A percentile compares a stretch with the other conserved stretches of the same genome.
Conservation (phyloP, 2,113 vertebrate species). For the Corythornis madagascariensis region DNA sequence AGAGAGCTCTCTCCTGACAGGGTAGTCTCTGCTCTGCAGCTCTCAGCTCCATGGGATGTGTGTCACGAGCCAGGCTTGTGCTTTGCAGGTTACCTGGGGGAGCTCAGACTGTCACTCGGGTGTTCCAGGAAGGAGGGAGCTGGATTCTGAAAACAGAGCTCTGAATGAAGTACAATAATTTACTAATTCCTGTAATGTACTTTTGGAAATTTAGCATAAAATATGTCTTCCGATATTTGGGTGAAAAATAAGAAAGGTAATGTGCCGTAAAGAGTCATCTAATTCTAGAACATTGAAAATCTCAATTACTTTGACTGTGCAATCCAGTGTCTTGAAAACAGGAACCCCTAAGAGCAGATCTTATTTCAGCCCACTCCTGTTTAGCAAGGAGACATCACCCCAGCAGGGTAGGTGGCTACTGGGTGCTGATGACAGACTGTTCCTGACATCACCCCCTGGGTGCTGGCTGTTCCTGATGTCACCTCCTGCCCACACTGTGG, state of each 20-base stretch:
- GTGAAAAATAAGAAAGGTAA: not conserved
- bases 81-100: not conserved
- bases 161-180: not conserved
- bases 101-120: not conserved
- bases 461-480: not conserved
- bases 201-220: not conserved
- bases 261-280: not conserved
- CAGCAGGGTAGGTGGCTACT: not conserved
- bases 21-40: not conserved
- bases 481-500: not conserved
- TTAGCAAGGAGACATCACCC: not conserved
- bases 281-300: not conserved
- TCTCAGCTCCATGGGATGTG: not conserved
- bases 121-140: not conserved
- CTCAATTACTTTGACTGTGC: not conserved
- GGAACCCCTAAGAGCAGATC: not conserved
- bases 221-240: not conserved
- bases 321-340: not conserved
- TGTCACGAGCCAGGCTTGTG: not conserved
- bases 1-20: not conserved
- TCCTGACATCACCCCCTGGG: not conserved
- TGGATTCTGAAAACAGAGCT: not conserved
- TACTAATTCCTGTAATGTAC: not conserved
- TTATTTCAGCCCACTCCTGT: not conserved
- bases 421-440: not conserved